Evolutionary conservation across 2,888 invertebrate genomes (phyloP).

Genomic region (Catotricha subobsoleta): DNA sequence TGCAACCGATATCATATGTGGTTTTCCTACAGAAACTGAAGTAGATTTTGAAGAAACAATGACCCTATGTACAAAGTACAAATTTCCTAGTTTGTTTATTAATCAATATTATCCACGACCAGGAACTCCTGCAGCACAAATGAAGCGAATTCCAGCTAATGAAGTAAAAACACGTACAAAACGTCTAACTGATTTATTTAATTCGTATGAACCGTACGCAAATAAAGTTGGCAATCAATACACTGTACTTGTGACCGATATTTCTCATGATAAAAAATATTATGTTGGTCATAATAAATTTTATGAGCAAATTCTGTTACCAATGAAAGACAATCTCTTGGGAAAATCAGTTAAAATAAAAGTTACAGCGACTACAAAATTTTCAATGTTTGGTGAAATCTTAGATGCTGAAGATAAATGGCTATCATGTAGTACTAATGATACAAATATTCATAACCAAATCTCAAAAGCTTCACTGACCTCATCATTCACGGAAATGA

Average conservation of each 20-base stretch:
- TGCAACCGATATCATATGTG: conserved; percentile 96
- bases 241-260: conserved; percentile 77
- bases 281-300: conserved; percentile 89
- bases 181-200: conserved; percentile 69
- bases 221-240: conserved; percentile 39
- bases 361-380: conserved; percentile 49
- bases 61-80: conserved; percentile 62
- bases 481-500: conserved; percentile 20
- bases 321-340: conserved; percentile 55
- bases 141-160: conserved; percentile 67
- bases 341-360: conserved; percentile 68
- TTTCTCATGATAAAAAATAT: conserved; percentile 76
- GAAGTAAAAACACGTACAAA: conserved; percentile 85
- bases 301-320: conserved; percentile 84
- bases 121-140: conserved; percentile 87
- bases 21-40: conserved; percentile 92
- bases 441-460: background rate
- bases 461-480: background rate
- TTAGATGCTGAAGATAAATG: conserved; percentile 38
- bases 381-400: conserved; percentile 58
- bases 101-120: conserved; percentile 96
- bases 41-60: conserved; percentile 78
- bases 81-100: conserved; percentile 88
- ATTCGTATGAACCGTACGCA: conserved; percentile 71
- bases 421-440: conserved; percentile 24